A percentile compares a stretch with the other conserved stretches of the same genome.
phyloP scores from a whole-genome alignment of 2,113 vertebrate species.

The Jacana jacana region DNA sequence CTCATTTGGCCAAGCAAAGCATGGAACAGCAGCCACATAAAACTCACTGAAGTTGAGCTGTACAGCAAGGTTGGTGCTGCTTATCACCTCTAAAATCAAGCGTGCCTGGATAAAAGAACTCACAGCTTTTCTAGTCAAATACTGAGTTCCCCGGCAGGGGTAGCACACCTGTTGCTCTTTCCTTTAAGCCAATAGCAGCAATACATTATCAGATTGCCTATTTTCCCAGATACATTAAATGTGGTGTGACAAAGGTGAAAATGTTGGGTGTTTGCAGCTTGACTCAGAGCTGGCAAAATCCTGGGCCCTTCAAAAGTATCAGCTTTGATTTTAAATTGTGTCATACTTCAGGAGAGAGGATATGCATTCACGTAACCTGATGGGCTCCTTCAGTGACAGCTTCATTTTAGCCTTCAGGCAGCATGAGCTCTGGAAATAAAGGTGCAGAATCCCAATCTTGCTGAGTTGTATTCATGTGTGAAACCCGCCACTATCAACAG shows the following conservation, averaged over 20 bases:
- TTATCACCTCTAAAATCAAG: constrained; percentile 25
- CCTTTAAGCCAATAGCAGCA: constrained; percentile 34
- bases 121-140: constrained; percentile 27
- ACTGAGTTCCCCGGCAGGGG: background rate
- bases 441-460: background rate
- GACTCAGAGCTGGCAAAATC: background rate
- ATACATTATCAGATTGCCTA: constrained; percentile 33
- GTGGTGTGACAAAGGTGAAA: constrained; percentile 34
- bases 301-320: background rate
- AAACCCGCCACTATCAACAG: background rate
- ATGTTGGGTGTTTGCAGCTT: background rate
- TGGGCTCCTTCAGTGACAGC: background rate
- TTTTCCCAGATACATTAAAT: constrained; percentile 30
- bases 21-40: background rate
- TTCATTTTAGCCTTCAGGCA: background rate
- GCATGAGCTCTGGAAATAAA: background rate
- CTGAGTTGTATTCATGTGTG: background rate
- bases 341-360: background rate
- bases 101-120: background rate
- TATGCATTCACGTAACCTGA: background rate
- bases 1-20: background rate
- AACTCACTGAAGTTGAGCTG: background rate
- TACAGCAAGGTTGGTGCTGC: background rate
- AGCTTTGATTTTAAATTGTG: constrained; percentile 21
- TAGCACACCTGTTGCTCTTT: background rate